These are phyloP conservation scores for Drosophila elegans DNA, from an alignment of 1,140 invertebrate species.

Conservation along the genomic window DNA sequence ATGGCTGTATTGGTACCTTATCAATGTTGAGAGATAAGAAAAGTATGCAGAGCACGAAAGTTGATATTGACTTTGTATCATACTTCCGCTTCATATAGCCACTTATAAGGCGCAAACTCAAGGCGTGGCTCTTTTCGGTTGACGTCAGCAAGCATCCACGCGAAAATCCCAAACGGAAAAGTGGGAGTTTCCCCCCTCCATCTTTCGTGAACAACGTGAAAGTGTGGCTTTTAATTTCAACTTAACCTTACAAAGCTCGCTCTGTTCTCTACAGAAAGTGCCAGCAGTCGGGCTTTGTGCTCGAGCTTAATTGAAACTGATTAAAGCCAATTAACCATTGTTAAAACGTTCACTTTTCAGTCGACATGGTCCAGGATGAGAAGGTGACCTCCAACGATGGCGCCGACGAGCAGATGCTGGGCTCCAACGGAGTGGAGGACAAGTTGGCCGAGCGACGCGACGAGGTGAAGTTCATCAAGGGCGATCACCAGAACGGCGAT, in stretches of 20 bases:
- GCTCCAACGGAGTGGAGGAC: slow-evolving; percentile 85
- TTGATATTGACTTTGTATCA: slow-evolving; percentile 28
- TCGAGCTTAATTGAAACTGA: slow-evolving; percentile 59
- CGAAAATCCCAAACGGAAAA: slow-evolving; percentile 8
- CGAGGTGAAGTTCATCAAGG: slow-evolving; percentile 89
- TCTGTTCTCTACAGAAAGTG: slow-evolving; percentile 18
- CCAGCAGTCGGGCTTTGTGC: slow-evolving; percentile 6
- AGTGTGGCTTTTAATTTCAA: slow-evolving; percentile 19
- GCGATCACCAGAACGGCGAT: slow-evolving; percentile 92
- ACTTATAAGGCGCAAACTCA: slow-evolving; percentile 16
- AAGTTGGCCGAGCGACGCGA: slow-evolving; percentile 87
- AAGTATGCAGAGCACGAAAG: background rate
- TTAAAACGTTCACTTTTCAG: slow-evolving; percentile 28
- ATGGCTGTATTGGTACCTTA: slow-evolving; percentile 2
- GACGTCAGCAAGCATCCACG: slow-evolving; percentile 28
- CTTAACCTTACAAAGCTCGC: slow-evolving; percentile 29
- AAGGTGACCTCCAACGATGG: slow-evolving; percentile 74
- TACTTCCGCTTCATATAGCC: background rate
- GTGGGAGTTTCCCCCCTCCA: background rate
- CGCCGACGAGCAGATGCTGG: slow-evolving; percentile 89
- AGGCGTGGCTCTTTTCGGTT: background rate
- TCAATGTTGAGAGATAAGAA: slow-evolving; percentile 28
- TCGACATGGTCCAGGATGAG: slow-evolving; percentile 76
- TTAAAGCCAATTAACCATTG: slow-evolving; percentile 51
- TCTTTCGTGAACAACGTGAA: slow-evolving; percentile 1